Base-by-base conservation (phyloP, 2,888 invertebrate species). In the Barypeithes pellucidus region DNA sequence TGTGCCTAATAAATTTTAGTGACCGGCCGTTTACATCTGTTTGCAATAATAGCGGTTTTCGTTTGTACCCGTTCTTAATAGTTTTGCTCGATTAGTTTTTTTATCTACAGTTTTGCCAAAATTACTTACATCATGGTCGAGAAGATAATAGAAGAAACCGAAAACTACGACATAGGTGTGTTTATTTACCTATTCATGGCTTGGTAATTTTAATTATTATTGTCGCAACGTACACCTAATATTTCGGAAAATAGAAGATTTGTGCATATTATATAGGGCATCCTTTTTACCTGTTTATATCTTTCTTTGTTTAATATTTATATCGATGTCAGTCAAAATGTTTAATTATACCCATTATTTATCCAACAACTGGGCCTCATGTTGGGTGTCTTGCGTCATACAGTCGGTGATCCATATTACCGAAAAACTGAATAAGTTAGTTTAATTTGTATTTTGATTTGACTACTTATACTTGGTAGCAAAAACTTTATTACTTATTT, bases 101-200 rank as follows among this genome's bases (percentile, higher is more conserved):
- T 43, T 39, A 54, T 70, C 63, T 41, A 63, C 67, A 61, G 62
- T 70, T 75, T 66, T 65, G 39, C 43, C 67, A 73, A 70, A 75
- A 72, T 68, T 74, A 65, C 69, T n/a, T 29, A 29, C 29, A 76
- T 69, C 74, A 91, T 91, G 91, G 91, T 91, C 80, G 91, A 91
- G 86, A 89, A 90, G 83, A 91, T 91, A 82, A 84, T 90, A 79
- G 91, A 91, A 84, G 89, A 91, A 87, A 86, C 87, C 76, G 89
- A 89, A 83, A 89, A 88, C 81, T 88, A 87, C 79, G 87, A 76
- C 29, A 75, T 69, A 75, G 76, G 76, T 76, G 67, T 62, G 76
- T 75, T 57, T 33, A 71, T 22, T 16, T 16, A n/a, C 29, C 7
- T 29, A 29, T 29, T 4, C 29, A 4, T 29, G 24, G 24, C 20